Evolutionary conservation across 2,113 vertebrate species (phyloP), one percentile per base, ranked within the genome.

Genomic region (Hypanus sabinus): DNA sequence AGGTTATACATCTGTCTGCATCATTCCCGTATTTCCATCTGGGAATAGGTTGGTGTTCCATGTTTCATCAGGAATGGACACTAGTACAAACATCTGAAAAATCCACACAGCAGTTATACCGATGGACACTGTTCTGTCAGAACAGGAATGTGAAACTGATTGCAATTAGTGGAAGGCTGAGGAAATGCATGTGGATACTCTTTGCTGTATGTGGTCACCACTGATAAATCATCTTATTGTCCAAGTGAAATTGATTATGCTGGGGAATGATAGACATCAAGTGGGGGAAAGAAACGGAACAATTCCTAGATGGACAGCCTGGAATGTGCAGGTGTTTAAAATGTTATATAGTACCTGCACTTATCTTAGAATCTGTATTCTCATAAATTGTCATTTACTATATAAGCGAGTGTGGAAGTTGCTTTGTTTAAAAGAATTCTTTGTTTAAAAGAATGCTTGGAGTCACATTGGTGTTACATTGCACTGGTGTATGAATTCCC

Each of bases 21-120:
- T 70, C 90, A 93, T 93, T 93, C 90, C 90, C 36, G 68, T 73
- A 93, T 38, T 36, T 93, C 91, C 68, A 55, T 93, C 91, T 93
- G 91, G 91, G 68, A 93, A 93, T 73, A 75, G 22, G 22, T 90
- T 90, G 60, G 60, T 33, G n/a, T 16, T 68, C 18, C 65, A 60
- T 68, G 85, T 20, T 93, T 33, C 46, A 3, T 46, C 80, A 30
- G 38, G 73, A 93, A 73, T 93, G 70, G 70, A 93, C 70, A 65
- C 85, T 6, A 5, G 0, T 93, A 12, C 70, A 30, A 71, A 73
- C 6, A 38, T 73, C 20, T 93, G 71, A 73, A 73, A 73, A 38
- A 93, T 75, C 46, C 18, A 93, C 70, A 73, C 46, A 55, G 12
- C 38, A 11, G 27, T 46, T 93, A 33, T 27, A 93, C 38, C 14